These are phyloP conservation scores for Rhea pennata DNA, from an alignment of 2,113 vertebrate species.

Conservation along the genomic window DNA sequence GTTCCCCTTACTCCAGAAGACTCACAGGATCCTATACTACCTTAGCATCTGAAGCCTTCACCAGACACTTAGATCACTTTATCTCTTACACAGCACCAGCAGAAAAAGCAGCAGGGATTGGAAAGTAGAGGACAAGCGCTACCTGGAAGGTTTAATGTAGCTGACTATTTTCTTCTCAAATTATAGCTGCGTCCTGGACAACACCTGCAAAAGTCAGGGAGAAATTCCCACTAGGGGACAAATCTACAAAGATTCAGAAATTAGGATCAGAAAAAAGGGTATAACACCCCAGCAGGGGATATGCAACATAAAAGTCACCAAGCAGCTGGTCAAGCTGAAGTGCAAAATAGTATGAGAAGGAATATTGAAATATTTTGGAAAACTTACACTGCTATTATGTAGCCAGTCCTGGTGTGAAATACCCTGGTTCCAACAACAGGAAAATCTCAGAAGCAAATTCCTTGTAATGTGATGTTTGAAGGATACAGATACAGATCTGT, in stretches of 20 bases:
- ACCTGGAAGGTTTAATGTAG: neutral
- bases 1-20: neutral
- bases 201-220: neutral
- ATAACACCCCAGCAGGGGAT: neutral
- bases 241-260: neutral
- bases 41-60: neutral
- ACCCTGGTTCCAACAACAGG: neutral
- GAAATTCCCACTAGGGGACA: neutral
- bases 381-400: neutral
- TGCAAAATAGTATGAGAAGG: neutral
- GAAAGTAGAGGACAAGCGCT: neutral
- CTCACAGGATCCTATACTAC: neutral
- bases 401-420: neutral
- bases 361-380: neutral
- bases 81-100: neutral
- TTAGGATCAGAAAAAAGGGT: neutral
- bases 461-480: neutral
- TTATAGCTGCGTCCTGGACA: neutral
- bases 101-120: neutral
- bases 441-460: neutral
- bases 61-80: neutral
- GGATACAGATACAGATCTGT: rapidly evolving
- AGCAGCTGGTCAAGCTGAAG: neutral
- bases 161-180: neutral
- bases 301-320: neutral